A percentile compares a stretch with the other conserved stretches of the same genome.
Conservation (phyloP, 1,140 invertebrate genomes). For the Drosophila cardini region DNA sequence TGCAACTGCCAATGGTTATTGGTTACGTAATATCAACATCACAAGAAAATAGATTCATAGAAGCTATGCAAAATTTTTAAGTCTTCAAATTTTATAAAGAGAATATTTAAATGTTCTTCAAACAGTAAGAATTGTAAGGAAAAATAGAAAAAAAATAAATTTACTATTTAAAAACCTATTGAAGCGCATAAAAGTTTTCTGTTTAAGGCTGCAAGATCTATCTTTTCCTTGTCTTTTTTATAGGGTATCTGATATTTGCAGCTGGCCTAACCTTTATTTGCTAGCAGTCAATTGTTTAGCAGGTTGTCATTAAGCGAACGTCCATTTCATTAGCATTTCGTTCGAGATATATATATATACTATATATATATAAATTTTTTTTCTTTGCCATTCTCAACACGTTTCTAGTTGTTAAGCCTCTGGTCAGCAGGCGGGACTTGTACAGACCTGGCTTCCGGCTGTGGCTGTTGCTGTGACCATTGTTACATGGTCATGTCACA, state of each 20-base stretch:
- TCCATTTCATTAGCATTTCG: slow-evolving; percentile 76
- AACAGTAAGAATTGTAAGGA: too few species aligned
- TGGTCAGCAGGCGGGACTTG: slow-evolving; percentile 30
- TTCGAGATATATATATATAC: slow-evolving; percentile 11
- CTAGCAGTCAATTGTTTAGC: slow-evolving; percentile 55
- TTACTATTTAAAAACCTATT: too few species aligned
- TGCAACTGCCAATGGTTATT: slow-evolving; percentile 24
- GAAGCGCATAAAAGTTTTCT: too few species aligned
- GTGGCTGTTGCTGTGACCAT: slow-evolving; percentile 18
- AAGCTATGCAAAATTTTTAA: too few species aligned
- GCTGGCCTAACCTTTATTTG: slow-evolving; percentile 26
- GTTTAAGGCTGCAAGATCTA: too few species aligned
- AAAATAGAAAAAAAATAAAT: too few species aligned
- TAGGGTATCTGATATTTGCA: slow-evolving; percentile 5
- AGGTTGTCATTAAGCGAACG: slow-evolving; percentile 65
- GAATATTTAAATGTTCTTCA: too few species aligned
- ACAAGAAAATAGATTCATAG: neutral
- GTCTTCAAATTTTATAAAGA: too few species aligned
- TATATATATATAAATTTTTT: neutral
- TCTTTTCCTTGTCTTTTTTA: too few species aligned
- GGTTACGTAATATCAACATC: slow-evolving; percentile 2
- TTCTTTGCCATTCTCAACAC: slow-evolving; percentile 67
- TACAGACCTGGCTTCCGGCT: slow-evolving; percentile 34
- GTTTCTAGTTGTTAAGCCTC: slow-evolving; percentile 66
- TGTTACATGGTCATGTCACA: slow-evolving; percentile 40